Evolutionary conservation across 2,113 vertebrate genomes (phyloP).

Genomic region (Cyprinodon tularosa): DNA sequence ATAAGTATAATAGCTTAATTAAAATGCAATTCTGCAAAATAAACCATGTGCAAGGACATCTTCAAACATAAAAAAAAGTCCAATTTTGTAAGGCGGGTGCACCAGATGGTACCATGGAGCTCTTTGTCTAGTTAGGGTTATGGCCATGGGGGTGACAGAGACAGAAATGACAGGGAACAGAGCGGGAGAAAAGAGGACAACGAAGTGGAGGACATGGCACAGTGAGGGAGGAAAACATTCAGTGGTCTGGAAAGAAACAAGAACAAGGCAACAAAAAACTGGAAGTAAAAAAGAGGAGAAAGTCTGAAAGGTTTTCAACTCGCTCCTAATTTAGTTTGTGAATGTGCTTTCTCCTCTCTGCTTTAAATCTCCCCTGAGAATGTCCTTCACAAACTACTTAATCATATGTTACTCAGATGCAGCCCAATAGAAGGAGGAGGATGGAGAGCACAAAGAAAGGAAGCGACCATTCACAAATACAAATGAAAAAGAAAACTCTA

Average conservation of each 20-base stretch:
- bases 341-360: constrained; percentile 40
- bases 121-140: constrained; percentile 49
- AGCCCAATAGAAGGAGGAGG: constrained; percentile 60
- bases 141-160: constrained; percentile 39
- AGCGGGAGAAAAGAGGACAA: constrained; percentile 23
- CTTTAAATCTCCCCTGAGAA: constrained; percentile 59
- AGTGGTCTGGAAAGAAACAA: constrained; percentile 50
- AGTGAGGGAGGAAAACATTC: constrained; percentile 37
- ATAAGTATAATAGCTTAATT: neutral
- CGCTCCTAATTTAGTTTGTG: constrained; percentile 57
- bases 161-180: constrained; percentile 14
- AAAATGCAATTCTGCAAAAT: constrained; percentile 16
- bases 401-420: constrained; percentile 70
- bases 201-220: constrained; percentile 31
- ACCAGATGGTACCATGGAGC: constrained; percentile 54
- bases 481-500: constrained; percentile 30
- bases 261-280: constrained; percentile 53
- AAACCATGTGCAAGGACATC: constrained; percentile 24
- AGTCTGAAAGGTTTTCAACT: constrained; percentile 68
- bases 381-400: constrained; percentile 62
- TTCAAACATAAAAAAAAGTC: constrained; percentile 42
- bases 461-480: constrained; percentile 50
- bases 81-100: constrained; percentile 48
- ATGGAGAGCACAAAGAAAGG: constrained; percentile 34
- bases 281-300: constrained; percentile 42